These are phyloP conservation scores for human (Homo sapiens) DNA, from an alignment of 2,113 vertebrate genomes.

Conservation along the genomic window GRCh38 chr4:128017001-128017500, in stretches of 20 bases:
- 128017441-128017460: constrained; percentile 97
- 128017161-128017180: no score
- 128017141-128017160: no score
- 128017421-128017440: constrained; percentile 95
- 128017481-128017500: constrained; percentile 99
- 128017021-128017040: no score
- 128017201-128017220: neutral
- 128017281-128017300: neutral
- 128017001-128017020: no score
- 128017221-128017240: neutral
- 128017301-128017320: constrained; percentile 37
- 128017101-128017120: no score
- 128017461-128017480: constrained; percentile 97
- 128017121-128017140: no score
- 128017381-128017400: constrained; percentile 98
- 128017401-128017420: constrained; percentile 97
- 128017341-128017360: constrained; percentile 79
- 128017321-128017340: constrained; percentile 51
- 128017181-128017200: no score
- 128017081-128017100: no score
- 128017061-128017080: no score
- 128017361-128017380: constrained; percentile 97
- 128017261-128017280: constrained; percentile 20
- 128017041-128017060: no score
- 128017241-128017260: neutral